A percentile compares a stretch with the other conserved stretches of the same genome.
Evolutionary conservation across 2,797 vertebrate species (phyloP).

Genomic region (Sparus aurata): DNA sequence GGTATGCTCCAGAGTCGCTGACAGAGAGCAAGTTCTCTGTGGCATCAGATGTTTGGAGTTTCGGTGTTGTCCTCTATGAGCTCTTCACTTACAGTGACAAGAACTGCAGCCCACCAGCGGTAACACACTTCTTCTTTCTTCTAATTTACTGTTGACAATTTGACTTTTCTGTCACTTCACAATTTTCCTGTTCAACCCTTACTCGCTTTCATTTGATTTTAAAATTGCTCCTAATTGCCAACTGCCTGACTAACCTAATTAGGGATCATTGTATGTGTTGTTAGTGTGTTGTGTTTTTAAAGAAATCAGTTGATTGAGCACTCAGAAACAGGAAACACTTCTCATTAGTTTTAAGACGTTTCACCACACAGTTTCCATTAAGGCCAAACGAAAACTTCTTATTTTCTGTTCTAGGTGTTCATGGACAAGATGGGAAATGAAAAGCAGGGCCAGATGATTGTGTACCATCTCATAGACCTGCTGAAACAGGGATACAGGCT

Average conservation of each 20-base stretch:
- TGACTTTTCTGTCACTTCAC: not conserved
- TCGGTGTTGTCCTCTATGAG: conserved; percentile 97
- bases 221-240: not conserved
- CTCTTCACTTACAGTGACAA: conserved; percentile 98
- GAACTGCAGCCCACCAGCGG: conserved; percentile 95
- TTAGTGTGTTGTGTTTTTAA: conserved; percentile 12
- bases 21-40: conserved; percentile 98
- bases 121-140: conserved; percentile 68
- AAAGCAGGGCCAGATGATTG: conserved; percentile 99
- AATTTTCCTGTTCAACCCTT: not conserved
- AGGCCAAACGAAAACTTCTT: not conserved
- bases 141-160: not conserved
- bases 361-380: not conserved
- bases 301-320: conserved; percentile 41
- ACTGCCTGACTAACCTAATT: not conserved
- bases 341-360: not conserved
- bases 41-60: conserved; percentile 98
- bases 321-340: conserved; percentile 25
- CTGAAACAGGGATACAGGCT: conserved; percentile 91
- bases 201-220: not conserved
- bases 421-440: conserved; percentile 98
- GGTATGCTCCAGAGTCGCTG: conserved; percentile 98
- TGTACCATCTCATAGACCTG: conserved; percentile 96
- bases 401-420: conserved; percentile 89
- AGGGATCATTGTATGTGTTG: not conserved